A percentile compares a stretch with the other conserved stretches of the same genome.
Conservation (phyloP, 2,888 invertebrate species). For the Dinocampus coccinellae region DNA sequence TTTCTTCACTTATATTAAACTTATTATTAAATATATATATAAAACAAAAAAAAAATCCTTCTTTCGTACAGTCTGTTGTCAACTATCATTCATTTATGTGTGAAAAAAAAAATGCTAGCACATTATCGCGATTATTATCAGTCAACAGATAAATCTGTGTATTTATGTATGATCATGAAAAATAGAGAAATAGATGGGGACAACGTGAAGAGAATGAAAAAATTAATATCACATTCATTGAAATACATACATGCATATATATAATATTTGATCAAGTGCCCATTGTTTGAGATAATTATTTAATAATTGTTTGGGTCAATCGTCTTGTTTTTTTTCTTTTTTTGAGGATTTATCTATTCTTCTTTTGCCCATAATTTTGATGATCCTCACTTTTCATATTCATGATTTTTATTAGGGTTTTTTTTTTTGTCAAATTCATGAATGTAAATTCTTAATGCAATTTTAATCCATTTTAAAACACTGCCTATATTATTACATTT, state of each 20-base stretch:
- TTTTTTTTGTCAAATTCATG: constrained; percentile 18
- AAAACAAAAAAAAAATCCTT: neutral
- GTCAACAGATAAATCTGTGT: neutral
- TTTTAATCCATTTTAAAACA: constrained; percentile 22
- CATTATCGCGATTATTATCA: neutral
- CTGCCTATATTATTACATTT: constrained; percentile 29
- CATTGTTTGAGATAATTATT: neutral
- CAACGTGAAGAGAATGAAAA: neutral
- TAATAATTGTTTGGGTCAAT: neutral
- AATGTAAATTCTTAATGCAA: constrained; percentile 26
- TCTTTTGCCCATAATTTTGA: neutral
- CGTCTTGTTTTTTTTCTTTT: neutral
- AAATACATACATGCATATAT: neutral
- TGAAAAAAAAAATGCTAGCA: constrained; percentile 32
- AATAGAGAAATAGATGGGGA: neutral
- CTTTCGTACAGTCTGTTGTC: constrained; percentile 44
- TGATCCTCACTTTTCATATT: constrained; percentile 7
- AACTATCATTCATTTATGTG: constrained; percentile 33
- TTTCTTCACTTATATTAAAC: constrained; percentile 40
- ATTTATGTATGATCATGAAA: neutral
- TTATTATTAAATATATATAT: constrained; percentile 35
- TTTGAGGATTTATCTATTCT: neutral
- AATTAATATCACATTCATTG: neutral
- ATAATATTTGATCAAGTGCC: neutral
- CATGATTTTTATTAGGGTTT: constrained; percentile 4